Conservation (phyloP, 35 echinoderm and acorn worm genomes). For the Stichopus chloronotus region DNA sequence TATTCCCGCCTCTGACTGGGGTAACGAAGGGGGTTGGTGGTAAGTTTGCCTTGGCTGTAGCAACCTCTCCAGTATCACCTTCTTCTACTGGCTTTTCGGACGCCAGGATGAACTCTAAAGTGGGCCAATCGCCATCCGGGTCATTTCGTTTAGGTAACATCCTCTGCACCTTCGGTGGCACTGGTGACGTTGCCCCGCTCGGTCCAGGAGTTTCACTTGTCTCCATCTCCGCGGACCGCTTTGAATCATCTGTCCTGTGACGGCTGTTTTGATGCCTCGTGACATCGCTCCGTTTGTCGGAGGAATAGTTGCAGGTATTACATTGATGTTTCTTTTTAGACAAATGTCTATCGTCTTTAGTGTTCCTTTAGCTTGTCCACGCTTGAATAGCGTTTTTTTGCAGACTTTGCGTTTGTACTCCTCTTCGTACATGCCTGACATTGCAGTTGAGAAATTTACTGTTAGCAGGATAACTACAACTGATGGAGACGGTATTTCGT, state of each 20-base stretch:
- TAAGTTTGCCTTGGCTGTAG: neutral
- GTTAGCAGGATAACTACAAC: no score
- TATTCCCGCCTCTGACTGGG: neutral
- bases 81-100: neutral
- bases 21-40: slow-evolving; percentile 13
- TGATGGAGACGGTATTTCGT: neutral
- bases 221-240: neutral
- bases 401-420: neutral
- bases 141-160: neutral
- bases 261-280: neutral
- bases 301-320: neutral
- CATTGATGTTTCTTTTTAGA: neutral
- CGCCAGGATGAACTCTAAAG: neutral
- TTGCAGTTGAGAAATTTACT: neutral
- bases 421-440: neutral
- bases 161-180: neutral
- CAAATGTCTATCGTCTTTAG: neutral
- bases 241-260: neutral
- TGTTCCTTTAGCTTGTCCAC: neutral
- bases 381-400: neutral
- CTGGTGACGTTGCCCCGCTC: neutral
- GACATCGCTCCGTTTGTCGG: neutral
- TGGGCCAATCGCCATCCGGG: neutral
- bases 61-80: neutral
- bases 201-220: neutral